Evolutionary conservation across 2,113 vertebrate genomes (phyloP), one percentile per base, ranked within the genome.

Genomic region (Hippocampus guttulatus): DNA sequence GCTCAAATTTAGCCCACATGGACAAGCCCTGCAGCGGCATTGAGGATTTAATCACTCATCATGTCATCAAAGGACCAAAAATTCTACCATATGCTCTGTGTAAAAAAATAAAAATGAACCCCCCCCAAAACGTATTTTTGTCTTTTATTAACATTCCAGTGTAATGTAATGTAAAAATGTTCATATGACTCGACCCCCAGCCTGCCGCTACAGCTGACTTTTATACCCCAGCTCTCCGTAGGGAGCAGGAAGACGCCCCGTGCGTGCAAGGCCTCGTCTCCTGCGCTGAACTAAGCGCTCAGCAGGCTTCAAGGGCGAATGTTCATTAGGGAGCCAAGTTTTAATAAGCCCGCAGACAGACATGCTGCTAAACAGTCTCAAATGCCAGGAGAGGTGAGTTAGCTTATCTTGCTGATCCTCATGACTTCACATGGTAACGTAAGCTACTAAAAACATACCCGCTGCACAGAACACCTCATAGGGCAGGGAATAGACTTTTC

Each of bases 311-410:
- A 88, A 89, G 87, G 88, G 78, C 77, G 20, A 86, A 80, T 67
- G 82, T 85, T 90, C 88, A 88, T 90, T 90, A 90, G 86, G 76
- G 74, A 89, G 89, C 85, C 85, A 81, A 89, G 88, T 90, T 89
- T 88, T 88, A 92, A 91, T 87, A 91, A 89, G 88, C 75, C 86
- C 52, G 85, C 76, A 85, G 89, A 90, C 89, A 90, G 87, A 89
- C 89, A 85, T 80, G 88, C 88, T 87, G 83, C 84, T 87, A 77
- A 79, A 85, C 82, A 79, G 82, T 81, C 84, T 83, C 77, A 71
- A 81, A 83, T 84, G 85, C 85, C 90, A 89, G 81, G 75, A 84
- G 72, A 88, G 76, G 84, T 78, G 85, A 87, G 81, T 85, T 86
- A 82, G 76, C 83, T 84, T 71, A 71, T 87, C 70, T 75, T 75